Base-by-base conservation (phyloP, 2,888 invertebrate species). In the Tipula confusa region DNA sequence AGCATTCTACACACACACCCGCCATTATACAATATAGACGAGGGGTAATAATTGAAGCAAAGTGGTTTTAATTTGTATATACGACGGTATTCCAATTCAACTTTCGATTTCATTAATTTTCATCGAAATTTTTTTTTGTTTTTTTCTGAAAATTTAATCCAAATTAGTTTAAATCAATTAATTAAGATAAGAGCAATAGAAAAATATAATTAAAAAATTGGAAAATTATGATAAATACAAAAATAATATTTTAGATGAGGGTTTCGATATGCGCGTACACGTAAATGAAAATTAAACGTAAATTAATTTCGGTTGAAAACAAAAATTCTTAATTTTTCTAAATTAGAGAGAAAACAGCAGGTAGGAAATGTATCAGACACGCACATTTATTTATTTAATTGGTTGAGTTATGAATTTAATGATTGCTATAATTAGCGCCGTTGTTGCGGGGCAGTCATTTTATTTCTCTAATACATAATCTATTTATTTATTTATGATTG, bases 151-250 rank as follows among this genome's bases (percentile, higher is more conserved):
- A 64, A 64, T 24, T 64, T 64, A 64, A 64, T 64, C 64, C 64
- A 64, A 64, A 64, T 64, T 64, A 64, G 64, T 64, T 64, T 64
- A 24, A 64, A 64, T 64, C 64, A 64, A 64, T 64, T 64, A 64
- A 64, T 64, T 64, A 64, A 64, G 64, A 64, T 24, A 64, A 64
- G 24, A 24, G 24, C 24, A 64, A 64, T 38, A 33, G 11, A 33
- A 33, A 33, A 33, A 33, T 7, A 33, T 2, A 33, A 38, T 64
- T 24, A 24, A 64, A n/a, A n/a, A 64, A 64, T 24, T 24, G 24
- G 24, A 24, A 64, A 48, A 48, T 48, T 64, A 24, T 64, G 24
- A 64, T 24, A n/a, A 38, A 24, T 9, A 24, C 24, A 64, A 64
- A 2, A 43, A 43, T 6, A n/a, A n/a, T n/a, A n/a, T n/a, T 24